Evolutionary conservation across 53 echinoderm and acorn worm species (phyloP).

Genomic region (Mesocentrotus franciscanus): DNA sequence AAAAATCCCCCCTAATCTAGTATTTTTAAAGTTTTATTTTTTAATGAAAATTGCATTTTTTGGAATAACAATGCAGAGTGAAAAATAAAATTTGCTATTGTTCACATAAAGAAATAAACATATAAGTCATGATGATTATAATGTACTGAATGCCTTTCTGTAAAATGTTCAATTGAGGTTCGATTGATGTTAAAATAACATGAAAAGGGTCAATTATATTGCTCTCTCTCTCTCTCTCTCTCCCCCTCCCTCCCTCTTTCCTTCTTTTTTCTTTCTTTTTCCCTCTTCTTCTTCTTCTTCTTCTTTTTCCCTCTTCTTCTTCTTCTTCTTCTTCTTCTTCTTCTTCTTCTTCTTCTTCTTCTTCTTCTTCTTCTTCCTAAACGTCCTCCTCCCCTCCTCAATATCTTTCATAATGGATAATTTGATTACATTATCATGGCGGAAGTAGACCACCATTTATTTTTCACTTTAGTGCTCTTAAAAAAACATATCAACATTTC

Average conservation of each 20-base stretch:
- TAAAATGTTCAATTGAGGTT: background rate
- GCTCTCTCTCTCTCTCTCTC: background rate
- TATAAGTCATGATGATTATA: background rate
- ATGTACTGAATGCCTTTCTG: background rate
- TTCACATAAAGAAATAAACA: background rate
- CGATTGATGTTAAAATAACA: no score
- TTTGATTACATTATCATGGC: background rate
- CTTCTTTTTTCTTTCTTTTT: background rate
- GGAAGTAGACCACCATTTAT: background rate
- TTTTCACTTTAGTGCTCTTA: no score
- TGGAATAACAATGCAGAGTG: background rate
- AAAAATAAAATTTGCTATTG: background rate
- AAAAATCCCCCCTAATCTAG: no score
- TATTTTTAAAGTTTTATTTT: no score
- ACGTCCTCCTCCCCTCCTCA: background rate
- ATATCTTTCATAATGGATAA: background rate
- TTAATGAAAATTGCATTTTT: background rate
- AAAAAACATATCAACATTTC: no score
- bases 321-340: no score
- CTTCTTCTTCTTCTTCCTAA: no score
- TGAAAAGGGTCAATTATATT: no score
- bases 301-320: background rate
- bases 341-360: no score
- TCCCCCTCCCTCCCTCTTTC: background rate
- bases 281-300: no score